phyloP scores from a whole-genome alignment of 2,113 vertebrate genomes.

The Macaca mulatta region DNA sequence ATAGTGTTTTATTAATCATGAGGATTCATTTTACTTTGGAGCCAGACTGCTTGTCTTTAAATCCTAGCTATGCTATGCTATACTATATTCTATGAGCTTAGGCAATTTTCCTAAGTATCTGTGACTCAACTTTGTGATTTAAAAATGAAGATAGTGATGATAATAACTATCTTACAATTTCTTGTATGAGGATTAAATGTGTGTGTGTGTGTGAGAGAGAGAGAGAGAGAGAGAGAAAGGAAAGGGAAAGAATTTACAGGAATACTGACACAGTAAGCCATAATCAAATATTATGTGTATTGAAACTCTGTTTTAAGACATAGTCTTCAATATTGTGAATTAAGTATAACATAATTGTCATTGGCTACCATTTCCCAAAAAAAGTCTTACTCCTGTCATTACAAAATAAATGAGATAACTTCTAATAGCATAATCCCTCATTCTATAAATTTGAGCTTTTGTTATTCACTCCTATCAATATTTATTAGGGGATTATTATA shows the following conservation, averaged over 20 bases:
- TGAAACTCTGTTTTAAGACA: not conserved
- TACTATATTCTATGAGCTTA: not conserved
- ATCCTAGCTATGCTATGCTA: fast-evolving
- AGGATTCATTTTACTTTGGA: not conserved
- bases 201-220: not conserved
- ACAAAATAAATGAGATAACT: not conserved
- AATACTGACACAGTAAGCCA: not conserved
- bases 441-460: not conserved
- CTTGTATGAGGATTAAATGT: not conserved
- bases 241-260: not conserved
- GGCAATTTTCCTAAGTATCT: not conserved
- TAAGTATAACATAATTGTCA: not conserved
- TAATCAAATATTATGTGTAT: not conserved
- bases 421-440: not conserved
- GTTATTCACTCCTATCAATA: not conserved
- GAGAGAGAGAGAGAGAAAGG: not conserved
- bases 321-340: not conserved
- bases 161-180: slow-evolving; percentile 10
- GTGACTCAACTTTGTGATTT: not conserved
- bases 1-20: not conserved
- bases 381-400: not conserved
- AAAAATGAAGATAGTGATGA: not conserved
- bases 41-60: not conserved
- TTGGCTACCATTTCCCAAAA: not conserved
- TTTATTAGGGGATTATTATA: not conserved